Base-by-base conservation (phyloP, 2,797 vertebrate species). In the Pseudochaenichthys georgianus region DNA sequence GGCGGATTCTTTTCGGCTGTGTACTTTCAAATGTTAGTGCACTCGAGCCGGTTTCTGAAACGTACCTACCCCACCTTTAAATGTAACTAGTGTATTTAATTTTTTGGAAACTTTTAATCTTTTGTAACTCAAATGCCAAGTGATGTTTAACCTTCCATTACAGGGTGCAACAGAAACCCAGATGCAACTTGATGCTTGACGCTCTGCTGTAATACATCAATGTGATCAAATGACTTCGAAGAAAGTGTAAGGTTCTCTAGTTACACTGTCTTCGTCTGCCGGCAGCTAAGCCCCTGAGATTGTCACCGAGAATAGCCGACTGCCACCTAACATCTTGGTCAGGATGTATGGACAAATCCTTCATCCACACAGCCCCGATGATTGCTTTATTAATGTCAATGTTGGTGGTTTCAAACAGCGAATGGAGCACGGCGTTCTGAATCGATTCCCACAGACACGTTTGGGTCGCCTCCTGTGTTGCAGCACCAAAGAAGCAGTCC, bases 261-360 rank as follows among this genome's bases (percentile, higher is more conserved):
- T 74, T 52, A 51, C 60, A 13, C 2, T 68, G 52, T 77, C 45
- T 85, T 63, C 79, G 64, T 82, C 13, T 73, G 61, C 84, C 89
- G 87, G 73, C 21, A 38, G 21, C 17, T 5, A 54, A 21, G 6
- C 55, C 41, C 73, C 79, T 61, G 61, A 81, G 66, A 70, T 66
- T 80, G 68, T n/a, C 41, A 13, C 3, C 21, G 12, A 53, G 52
- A 31, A 50, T 3, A 31, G 31, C 59, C 21, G 12, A 28, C 34
- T 38, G 2, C 11, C 45, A 0, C 21, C 57, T 0, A 6, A 12
- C 59, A 48, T 65, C 66, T 54, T 60, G 94, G 95, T 90, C 93
- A 98, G 98, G 97, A 95, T 96, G 91, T 98, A 96, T 82, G 96
- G 97, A 77, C 95, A 97, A 89, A 92, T 97, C 85, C 95, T 98